These are phyloP conservation scores for Lasioglossum malachurum DNA, from an alignment of 2,888 invertebrate species.

Conservation along the genomic window DNA sequence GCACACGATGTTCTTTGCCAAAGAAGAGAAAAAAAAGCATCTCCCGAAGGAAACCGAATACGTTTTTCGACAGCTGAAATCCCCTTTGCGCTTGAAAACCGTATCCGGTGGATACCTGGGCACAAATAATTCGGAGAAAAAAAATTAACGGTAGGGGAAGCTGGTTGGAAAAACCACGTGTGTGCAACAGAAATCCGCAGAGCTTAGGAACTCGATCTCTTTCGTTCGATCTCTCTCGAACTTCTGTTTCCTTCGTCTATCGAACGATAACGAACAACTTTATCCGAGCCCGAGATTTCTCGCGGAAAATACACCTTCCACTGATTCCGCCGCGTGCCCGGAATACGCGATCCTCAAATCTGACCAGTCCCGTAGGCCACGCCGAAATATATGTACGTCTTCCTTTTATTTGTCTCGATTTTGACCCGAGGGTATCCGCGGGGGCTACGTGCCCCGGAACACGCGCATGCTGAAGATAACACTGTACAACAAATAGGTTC, in stretches of 20 bases:
- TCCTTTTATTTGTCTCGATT: conserved; percentile 36
- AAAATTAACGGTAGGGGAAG: no score
- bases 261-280: conserved; percentile 66
- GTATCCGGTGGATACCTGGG: neutral
- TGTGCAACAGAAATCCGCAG: neutral
- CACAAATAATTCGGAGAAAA: neutral
- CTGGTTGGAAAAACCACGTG: neutral
- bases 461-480: neutral
- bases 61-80: neutral
- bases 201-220: conserved; percentile 24
- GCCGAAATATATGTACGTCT: conserved; percentile 31
- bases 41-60: neutral
- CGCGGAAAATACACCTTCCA: conserved; percentile 74
- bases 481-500: no score
- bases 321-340: conserved; percentile 71
- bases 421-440: neutral
- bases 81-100: neutral
- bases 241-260: conserved; percentile 59
- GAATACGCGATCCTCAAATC: conserved; percentile 61
- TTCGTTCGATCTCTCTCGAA: conserved; percentile 33
- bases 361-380: conserved; percentile 51
- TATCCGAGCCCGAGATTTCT: conserved; percentile 76
- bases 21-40: neutral
- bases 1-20: neutral
- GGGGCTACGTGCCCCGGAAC: conserved; percentile 33